These are phyloP conservation scores for Zaprionus bogoriensis DNA, from an alignment of 2,888 invertebrate genomes.

Conservation along the genomic window DNA sequence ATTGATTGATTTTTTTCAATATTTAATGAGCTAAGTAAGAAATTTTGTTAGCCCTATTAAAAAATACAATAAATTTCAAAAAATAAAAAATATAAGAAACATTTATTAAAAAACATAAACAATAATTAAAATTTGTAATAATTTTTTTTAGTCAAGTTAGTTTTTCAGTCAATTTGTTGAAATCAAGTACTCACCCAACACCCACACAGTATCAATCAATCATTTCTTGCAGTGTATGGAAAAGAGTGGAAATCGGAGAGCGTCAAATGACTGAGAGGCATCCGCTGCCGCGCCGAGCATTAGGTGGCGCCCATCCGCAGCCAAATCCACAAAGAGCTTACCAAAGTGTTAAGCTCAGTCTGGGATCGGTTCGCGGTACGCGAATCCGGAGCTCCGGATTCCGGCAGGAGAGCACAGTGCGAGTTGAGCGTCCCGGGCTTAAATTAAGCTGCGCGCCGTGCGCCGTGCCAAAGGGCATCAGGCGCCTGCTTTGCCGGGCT, in stretches of 20 bases:
- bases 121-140: no score
- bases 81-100: no score
- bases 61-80: no score
- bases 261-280: conserved; percentile 25
- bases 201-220: no score
- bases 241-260: no score
- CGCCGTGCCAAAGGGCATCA: conserved; percentile 7
- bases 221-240: background rate
- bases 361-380: background rate
- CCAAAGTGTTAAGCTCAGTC: conserved; percentile 56
- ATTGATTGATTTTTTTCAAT: no score
- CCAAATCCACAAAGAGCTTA: conserved; percentile 74
- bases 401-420: background rate
- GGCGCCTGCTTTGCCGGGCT: conserved; percentile 19
- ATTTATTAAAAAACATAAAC: no score
- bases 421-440: conserved; percentile 18
- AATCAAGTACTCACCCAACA: no score
- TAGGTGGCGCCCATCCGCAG: conserved; percentile 13
- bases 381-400: background rate
- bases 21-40: no score
- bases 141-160: no score
- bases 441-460: conserved; percentile 29
- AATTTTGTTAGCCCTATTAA: no score
- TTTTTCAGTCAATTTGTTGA: no score
- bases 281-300: background rate